Percentiles rank a stretch among this genome's conserved stretches.
Conservation (phyloP, 2,113 vertebrate genomes). For the Campylomormyrus tamandua region DNA sequence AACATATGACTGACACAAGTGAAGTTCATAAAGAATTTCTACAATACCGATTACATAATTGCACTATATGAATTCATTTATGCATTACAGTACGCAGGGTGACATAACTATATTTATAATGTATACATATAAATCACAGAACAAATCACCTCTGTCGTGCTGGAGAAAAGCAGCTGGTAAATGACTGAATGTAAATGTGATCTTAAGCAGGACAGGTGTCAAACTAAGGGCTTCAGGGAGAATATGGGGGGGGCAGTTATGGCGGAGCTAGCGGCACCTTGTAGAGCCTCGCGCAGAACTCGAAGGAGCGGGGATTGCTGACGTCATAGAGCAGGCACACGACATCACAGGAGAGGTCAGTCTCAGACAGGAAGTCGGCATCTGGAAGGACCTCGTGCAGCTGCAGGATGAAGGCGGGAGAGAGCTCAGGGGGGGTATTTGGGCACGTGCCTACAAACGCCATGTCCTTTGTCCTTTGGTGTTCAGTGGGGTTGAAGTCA, state of each 20-base stretch:
- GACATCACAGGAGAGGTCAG: constrained; percentile 81
- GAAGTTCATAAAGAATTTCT: neutral
- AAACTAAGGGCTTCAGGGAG: neutral
- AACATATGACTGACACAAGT: neutral
- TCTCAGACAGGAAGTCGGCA: constrained; percentile 79
- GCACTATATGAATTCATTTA: neutral
- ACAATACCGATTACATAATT: neutral
- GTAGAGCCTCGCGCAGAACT: constrained; percentile 90
- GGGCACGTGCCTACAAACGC: neutral
- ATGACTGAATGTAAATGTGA: neutral
- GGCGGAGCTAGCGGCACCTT: constrained; percentile 62
- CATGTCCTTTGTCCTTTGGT: neutral
- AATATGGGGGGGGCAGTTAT: neutral
- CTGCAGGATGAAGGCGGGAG: constrained; percentile 45
- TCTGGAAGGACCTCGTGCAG: constrained; percentile 83
- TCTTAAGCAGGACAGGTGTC: neutral
- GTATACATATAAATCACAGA: neutral
- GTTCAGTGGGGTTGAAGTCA: neutral
- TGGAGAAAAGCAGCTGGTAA: neutral
- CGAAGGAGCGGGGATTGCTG: constrained; percentile 86
- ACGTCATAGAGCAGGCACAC: constrained; percentile 91
- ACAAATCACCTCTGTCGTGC: neutral
- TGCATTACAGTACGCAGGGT: neutral
- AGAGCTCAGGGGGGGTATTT: neutral
- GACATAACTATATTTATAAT: neutral